Evolutionary conservation across 2,113 vertebrate species (phyloP), one percentile per base, ranked within the genome.

Genomic region (Pedetes capensis): DNA sequence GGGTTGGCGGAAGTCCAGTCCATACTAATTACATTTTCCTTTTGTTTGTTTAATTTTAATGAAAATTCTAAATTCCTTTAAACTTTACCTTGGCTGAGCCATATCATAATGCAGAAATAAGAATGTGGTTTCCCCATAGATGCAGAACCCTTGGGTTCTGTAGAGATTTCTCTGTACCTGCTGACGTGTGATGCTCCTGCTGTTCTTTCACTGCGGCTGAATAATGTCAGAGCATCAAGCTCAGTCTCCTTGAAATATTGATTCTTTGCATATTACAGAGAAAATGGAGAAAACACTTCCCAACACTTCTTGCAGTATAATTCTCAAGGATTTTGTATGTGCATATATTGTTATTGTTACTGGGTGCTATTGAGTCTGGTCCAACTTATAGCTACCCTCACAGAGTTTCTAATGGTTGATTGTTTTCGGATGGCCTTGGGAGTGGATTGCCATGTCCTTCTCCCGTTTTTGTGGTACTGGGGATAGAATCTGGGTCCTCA

Each of bases 1-100:
- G 6, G 34, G 32, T 79, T 88, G 86, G 53, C 44, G 66, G 32
- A 91, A 75, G 63, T 64, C 63, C 57, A 49, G 17, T 16, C 34
- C 22, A 94, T 69, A 32, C 17, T 91, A 76, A 75, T 51, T 80
- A 66, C 1, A 49, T 27, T 39, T 64, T 94, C 42, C 5, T 61
- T 87, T 82, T 49, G 11, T 55, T 95, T 92, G 72, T 59, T 76
- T 74, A 80, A 71, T 68, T 82, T 94, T 75, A 83, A 59, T 18
- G 27, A 80, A 8, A 66, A 7, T 66, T 79, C 27, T 80, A 80
- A 83, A 57, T 74, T n/a, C 3, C 18, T 79, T 93, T 90, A 13
- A 57, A 75, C 71, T 95, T 93, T 96, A 53, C n/a, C 55, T 82
- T 92, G 51, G 1, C 23, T 55, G 59, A 87, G 34, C 84, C 9